A percentile compares a stretch with the other conserved stretches of the same genome.
Evolutionary conservation across 2,113 vertebrate species (phyloP).

Genomic region (Cromileptes altivelis): DNA sequence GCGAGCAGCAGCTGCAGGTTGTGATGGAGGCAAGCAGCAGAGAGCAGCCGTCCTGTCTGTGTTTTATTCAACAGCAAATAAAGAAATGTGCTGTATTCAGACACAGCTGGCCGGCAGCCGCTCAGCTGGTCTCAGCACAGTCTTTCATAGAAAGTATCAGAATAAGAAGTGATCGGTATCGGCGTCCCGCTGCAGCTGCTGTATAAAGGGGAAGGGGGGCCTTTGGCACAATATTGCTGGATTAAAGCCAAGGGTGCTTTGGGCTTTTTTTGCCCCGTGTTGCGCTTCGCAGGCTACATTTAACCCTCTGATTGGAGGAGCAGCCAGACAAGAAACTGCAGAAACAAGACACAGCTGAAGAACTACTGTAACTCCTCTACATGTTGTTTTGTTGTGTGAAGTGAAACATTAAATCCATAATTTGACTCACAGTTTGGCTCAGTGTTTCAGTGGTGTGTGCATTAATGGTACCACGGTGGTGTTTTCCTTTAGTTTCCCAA

Average conservation of each 20-base stretch:
- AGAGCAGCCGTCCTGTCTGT: slow-evolving; percentile 3
- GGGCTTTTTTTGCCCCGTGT: background rate
- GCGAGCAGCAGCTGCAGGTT: slow-evolving; percentile 47
- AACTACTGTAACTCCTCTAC: background rate
- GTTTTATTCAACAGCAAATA: slow-evolving; percentile 34
- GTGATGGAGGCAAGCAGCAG: background rate
- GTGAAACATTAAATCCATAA: too few relatives aligned
- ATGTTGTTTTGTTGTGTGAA: too few relatives aligned
- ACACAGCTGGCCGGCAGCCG: slow-evolving; percentile 47
- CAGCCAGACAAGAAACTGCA: background rate
- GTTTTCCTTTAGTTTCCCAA: too few relatives aligned
- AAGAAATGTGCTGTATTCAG: slow-evolving; percentile 43
- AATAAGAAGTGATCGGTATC: slow-evolving; percentile 32
- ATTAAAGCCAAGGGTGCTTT: slow-evolving; percentile 6
- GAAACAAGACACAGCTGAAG: background rate
- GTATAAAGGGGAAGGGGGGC: background rate
- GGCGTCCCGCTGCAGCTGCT: slow-evolving; percentile 55
- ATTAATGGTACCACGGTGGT: too few relatives aligned
- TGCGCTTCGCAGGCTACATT: background rate
- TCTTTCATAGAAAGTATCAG: slow-evolving; percentile 22
- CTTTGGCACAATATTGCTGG: slow-evolving; percentile 16
- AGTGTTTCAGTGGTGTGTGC: too few relatives aligned
- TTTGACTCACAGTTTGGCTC: too few relatives aligned
- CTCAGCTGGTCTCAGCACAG: slow-evolving; percentile 5
- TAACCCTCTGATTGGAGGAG: background rate